Base-by-base conservation (phyloP, 2,888 invertebrate genomes). In the Ochropleura plecta region DNA sequence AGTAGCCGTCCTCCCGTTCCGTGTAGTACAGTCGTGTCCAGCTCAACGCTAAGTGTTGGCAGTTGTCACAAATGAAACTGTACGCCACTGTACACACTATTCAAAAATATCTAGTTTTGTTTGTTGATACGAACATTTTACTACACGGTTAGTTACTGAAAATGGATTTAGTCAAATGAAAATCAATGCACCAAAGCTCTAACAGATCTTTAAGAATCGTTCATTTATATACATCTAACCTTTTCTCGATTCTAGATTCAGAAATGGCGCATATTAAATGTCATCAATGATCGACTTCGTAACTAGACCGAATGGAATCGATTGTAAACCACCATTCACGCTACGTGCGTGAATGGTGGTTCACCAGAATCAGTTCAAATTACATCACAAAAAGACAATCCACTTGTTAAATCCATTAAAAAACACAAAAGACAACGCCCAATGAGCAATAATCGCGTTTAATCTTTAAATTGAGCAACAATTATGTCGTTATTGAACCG, bases 1-100 rank as follows among this genome's bases (percentile, higher is more conserved):
- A 92, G 91, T 88, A 87, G 88, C 89, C 89, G 91, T 92, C 94
- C 93, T 91, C 93, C 93, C 90, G 91, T 92, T 92, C 87, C 88
- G 79, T 93, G 91, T 84, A 91, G 60, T 81, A 78, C 88, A 91
- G 88, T 90, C 87, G 83, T 86, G 87, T 87, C 85, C 88, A 90
- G 88, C 88, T 88, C 89, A 89, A 86, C 87, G 83, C 88, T 89
- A 88, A 88, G 83, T 81, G 81, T 84, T 66, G 78, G 16, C 84
- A 74, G 66, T 81, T 30, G 84, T 85, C 87, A 88, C 87, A 89
- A 88, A 88, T 85, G 85, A 82, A 83, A 85, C 88, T 88, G 84
- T 84, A 75, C 79, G 71, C 82, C 76, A 85, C 73, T 88, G 84
- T 89, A 88, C 83, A 66, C 76, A 66, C 76, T 79, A 83, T 78